Evolutionary conservation across 2,113 vertebrate genomes (phyloP).

Genomic region (Prionailurus bengalensis): DNA sequence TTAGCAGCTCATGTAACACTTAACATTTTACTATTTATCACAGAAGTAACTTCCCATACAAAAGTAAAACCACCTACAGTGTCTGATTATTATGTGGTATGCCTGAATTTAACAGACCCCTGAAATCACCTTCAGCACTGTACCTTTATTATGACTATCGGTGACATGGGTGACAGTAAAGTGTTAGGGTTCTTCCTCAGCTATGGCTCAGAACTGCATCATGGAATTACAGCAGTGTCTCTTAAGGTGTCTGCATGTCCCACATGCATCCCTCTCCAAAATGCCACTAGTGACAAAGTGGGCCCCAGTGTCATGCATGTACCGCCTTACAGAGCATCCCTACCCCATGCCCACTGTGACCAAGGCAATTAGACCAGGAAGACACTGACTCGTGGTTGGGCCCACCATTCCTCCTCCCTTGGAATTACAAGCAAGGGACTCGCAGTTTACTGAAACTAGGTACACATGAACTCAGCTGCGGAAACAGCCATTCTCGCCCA

Average conservation of each 20-base stretch:
- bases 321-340: neutral
- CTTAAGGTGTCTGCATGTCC: neutral
- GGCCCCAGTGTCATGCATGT: neutral
- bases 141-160: neutral
- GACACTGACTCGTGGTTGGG: neutral
- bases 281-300: neutral
- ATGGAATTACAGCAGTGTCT: neutral
- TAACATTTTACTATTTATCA: constrained; percentile 7
- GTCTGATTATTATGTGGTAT: neutral
- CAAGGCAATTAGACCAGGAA: constrained; percentile 29
- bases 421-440: neutral
- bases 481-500: neutral
- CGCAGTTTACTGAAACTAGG: neutral
- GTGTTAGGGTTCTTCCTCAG: neutral
- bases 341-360: neutral
- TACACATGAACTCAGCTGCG: neutral
- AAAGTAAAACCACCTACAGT: neutral
- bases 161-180: neutral
- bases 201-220: neutral
- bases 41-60: constrained; percentile 40
- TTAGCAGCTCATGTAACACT: constrained; percentile 38
- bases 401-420: neutral
- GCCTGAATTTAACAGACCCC: neutral
- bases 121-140: neutral
- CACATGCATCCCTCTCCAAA: neutral